These are phyloP conservation scores for Phoeniculus purpureus DNA, from an alignment of 2,797 vertebrate species.

Conservation along the genomic window DNA sequence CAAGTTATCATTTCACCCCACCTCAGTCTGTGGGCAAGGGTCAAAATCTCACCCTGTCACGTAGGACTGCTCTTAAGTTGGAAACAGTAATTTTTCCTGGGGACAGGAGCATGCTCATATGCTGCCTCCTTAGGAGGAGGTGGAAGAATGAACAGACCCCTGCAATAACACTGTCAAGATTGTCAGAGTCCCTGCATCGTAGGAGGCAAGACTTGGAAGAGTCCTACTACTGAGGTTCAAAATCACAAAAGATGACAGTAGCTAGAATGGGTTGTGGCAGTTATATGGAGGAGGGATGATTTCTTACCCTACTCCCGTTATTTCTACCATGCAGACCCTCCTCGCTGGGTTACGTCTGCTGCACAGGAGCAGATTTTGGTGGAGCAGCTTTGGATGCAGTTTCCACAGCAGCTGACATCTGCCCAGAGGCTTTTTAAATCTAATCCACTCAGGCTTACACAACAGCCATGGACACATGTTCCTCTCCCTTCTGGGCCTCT, in stretches of 20 bases:
- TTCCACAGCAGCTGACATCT: neutral
- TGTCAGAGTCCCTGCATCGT: neutral
- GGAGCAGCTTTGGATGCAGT: neutral
- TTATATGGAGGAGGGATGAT: neutral
- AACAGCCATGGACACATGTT: neutral
- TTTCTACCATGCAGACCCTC: neutral
- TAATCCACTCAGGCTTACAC: neutral
- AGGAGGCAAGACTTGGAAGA: conserved; percentile 30
- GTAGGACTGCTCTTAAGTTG: neutral
- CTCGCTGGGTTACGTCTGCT: neutral
- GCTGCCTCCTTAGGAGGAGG: conserved; percentile 2
- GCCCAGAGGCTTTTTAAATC: conserved; percentile 7
- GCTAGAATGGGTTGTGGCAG: neutral
- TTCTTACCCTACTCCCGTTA: neutral
- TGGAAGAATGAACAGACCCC: conserved; percentile 16
- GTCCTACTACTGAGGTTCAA: neutral
- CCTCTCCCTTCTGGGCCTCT: neutral
- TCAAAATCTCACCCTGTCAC: neutral
- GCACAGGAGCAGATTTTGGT: neutral
- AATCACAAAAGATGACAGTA: neutral
- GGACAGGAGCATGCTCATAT: neutral
- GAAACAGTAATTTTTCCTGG: neutral
- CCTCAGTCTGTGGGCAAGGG: neutral
- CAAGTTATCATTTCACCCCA: neutral
- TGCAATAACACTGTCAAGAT: conserved; percentile 34